phyloP scores from a whole-genome alignment of 2,888 invertebrate species.

The Melitaea athalia region DNA sequence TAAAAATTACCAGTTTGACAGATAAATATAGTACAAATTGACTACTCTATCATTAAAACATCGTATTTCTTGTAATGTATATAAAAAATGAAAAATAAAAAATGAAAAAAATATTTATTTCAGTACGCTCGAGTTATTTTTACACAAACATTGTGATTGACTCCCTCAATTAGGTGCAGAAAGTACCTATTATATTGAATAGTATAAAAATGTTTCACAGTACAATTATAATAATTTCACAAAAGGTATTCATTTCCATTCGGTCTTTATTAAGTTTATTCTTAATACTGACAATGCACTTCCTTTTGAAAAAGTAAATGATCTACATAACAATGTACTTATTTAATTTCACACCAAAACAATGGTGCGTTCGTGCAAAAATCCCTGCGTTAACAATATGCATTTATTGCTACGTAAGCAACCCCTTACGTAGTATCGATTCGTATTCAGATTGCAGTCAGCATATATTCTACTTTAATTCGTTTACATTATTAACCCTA shows the following conservation, averaged over 20 bases:
- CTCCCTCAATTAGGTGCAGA: too few species aligned
- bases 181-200: too few species aligned
- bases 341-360: slow-evolving; percentile 49
- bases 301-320: slow-evolving; percentile 43
- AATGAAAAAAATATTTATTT: too few species aligned
- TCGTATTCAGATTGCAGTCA: slow-evolving; percentile 38
- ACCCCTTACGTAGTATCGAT: slow-evolving; percentile 48
- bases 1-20: too few species aligned
- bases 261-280: slow-evolving; percentile 47
- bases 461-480: slow-evolving; percentile 15
- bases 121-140: too few species aligned
- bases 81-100: too few species aligned
- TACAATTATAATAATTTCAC: not conserved
- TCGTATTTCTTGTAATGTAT: too few species aligned
- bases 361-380: slow-evolving; percentile 53
- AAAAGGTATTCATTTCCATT: slow-evolving; percentile 8
- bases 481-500: slow-evolving; percentile 2
- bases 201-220: not conserved
- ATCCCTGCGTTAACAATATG: slow-evolving; percentile 54
- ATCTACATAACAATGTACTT: slow-evolving; percentile 47
- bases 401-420: slow-evolving; percentile 49
- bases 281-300: slow-evolving; percentile 52
- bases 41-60: too few species aligned
- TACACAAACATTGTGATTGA: too few species aligned
- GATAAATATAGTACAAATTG: too few species aligned